phyloP scores from a whole-genome alignment of 2,888 invertebrate genomes.

The Ophion ventricosus region DNA sequence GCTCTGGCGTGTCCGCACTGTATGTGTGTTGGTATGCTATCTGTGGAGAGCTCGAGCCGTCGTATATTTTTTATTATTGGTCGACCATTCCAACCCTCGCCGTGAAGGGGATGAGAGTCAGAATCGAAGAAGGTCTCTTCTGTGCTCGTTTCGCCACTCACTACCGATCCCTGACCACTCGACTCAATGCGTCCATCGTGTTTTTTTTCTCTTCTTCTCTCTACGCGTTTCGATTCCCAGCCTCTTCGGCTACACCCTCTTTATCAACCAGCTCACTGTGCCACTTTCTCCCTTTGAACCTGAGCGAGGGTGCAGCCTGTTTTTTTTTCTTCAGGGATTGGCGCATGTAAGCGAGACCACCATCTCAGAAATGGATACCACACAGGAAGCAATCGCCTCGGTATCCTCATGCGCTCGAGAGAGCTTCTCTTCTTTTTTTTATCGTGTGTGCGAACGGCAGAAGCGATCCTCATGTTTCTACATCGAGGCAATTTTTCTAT shows the following conservation, averaged over 20 bases:
- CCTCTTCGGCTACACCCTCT: slow-evolving; percentile 23
- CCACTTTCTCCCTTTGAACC: slow-evolving; percentile 62
- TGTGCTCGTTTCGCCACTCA: slow-evolving; percentile 45
- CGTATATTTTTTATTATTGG: slow-evolving; percentile 82
- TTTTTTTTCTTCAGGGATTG: slow-evolving; percentile 53
- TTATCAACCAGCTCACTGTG: slow-evolving; percentile 37
- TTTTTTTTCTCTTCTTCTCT: slow-evolving; percentile 52
- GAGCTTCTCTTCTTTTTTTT: slow-evolving; percentile 74
- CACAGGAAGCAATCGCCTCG: slow-evolving; percentile 44
- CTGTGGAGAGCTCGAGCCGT: slow-evolving; percentile 72
- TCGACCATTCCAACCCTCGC: slow-evolving; percentile 72
- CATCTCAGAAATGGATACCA: slow-evolving; percentile 53
- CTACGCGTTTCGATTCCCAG: slow-evolving; percentile 50
- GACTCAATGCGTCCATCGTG: slow-evolving; percentile 72
- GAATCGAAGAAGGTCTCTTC: slow-evolving; percentile 63
- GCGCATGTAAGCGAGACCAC: slow-evolving; percentile 33
- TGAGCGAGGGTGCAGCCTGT: slow-evolving; percentile 58
- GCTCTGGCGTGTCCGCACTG: slow-evolving; percentile 69
- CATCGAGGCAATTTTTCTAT: slow-evolving; percentile 83
- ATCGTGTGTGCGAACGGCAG: slow-evolving; percentile 80
- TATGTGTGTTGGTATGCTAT: slow-evolving; percentile 69
- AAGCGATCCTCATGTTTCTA: slow-evolving; percentile 83
- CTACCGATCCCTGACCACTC: slow-evolving; percentile 82
- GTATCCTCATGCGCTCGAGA: slow-evolving; percentile 63
- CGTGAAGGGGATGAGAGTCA: slow-evolving; percentile 54